These are phyloP conservation scores for Drosophila ficusphila DNA, from an alignment of 1,140 invertebrate genomes.

Conservation along the genomic window DNA sequence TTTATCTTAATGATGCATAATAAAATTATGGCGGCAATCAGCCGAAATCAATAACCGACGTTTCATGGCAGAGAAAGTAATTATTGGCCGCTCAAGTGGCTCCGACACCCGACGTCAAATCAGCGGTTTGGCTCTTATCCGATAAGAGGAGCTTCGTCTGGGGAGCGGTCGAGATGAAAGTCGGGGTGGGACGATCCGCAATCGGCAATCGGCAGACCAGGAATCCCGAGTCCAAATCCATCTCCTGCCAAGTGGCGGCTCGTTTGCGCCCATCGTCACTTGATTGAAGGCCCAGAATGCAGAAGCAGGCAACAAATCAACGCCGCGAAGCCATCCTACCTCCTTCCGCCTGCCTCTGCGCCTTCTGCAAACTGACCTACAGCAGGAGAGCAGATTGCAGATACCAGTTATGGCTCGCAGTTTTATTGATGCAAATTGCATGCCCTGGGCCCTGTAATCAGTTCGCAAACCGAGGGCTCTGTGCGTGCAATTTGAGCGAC, in stretches of 20 bases:
- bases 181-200: constrained; percentile 50
- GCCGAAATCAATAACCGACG: constrained; percentile 73
- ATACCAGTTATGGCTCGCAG: constrained; percentile 38
- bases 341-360: constrained; percentile 32
- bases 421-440: constrained; percentile 82
- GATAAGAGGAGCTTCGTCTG: constrained; percentile 53
- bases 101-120: constrained; percentile 54
- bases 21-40: constrained; percentile 75
- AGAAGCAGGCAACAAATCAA: constrained; percentile 80
- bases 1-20: constrained; percentile 79
- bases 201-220: constrained; percentile 38
- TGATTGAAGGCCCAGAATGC: constrained; percentile 72
- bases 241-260: constrained; percentile 41
- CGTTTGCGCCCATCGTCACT: constrained; percentile 74
- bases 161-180: constrained; percentile 68
- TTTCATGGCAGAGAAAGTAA: constrained; percentile 66
- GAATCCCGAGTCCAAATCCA: no score
- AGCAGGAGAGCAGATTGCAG: constrained; percentile 49
- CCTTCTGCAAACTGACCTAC: constrained; percentile 73
- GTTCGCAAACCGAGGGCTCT: constrained; percentile 47
- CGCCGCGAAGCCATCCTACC: no score
- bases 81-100: constrained; percentile 69
- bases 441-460: constrained; percentile 74
- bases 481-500: constrained; percentile 81
- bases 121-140: constrained; percentile 46